Evolutionary conservation across 2,113 vertebrate species (phyloP).

Genomic region (Motacilla tschutschensis): DNA sequence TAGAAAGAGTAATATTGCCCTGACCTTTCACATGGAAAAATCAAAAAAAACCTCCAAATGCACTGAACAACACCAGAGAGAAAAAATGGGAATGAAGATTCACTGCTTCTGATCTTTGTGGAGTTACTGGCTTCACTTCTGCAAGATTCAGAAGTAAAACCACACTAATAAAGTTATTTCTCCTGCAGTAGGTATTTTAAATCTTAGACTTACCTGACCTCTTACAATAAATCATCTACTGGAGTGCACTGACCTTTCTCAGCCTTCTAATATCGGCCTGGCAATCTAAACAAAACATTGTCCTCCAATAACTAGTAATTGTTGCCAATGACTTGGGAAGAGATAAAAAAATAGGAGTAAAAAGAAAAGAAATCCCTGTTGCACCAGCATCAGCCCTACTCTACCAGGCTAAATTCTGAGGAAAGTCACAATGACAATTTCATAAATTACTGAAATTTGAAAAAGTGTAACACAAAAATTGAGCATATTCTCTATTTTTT

Average conservation of each 20-base stretch:
- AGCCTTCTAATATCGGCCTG: background rate
- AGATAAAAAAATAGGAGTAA: background rate
- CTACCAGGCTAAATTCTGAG: background rate
- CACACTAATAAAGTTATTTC: background rate
- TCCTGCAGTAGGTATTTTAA: background rate
- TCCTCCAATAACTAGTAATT: background rate
- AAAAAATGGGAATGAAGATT: background rate
- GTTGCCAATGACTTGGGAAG: background rate
- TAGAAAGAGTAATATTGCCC: background rate
- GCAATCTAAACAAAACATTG: background rate
- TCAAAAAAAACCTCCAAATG: background rate
- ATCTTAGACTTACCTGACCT: background rate
- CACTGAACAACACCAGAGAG: background rate
- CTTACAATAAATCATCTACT: background rate
- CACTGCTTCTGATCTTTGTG: background rate
- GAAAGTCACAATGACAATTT: background rate
- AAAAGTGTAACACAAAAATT: background rate
- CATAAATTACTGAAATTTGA: background rate
- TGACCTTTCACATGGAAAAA: background rate
- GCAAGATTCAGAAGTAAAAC: background rate
- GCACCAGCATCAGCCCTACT: background rate
- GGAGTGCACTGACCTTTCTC: background rate
- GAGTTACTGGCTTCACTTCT: background rate
- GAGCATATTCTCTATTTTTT: accelerated
- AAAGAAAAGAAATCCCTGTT: background rate